Evolutionary conservation across 1,140 invertebrate genomes (phyloP).

Genomic region (Pissodes strobi): DNA sequence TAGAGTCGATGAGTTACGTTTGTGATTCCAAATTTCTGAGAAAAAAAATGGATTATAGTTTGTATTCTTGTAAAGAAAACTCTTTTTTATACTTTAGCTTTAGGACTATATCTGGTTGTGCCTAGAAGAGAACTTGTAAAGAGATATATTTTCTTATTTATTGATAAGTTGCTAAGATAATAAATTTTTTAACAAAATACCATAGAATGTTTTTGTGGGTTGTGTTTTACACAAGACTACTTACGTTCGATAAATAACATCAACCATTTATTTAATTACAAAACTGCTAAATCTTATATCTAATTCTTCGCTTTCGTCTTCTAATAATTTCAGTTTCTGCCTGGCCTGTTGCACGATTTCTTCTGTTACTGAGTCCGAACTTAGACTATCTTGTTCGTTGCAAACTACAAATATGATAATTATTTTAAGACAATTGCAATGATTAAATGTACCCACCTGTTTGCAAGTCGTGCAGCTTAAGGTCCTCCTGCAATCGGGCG

Average conservation of each 20-base stretch:
- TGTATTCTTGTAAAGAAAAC: too few relatives aligned
- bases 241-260: too few relatives aligned
- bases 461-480: background rate
- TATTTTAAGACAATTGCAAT: too few relatives aligned
- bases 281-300: conserved; percentile 45
- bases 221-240: too few relatives aligned
- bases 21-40: too few relatives aligned
- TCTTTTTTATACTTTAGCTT: too few relatives aligned
- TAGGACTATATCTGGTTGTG: conserved; percentile 30
- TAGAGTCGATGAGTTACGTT: too few relatives aligned
- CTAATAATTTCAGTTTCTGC: conserved; percentile 49
- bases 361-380: conserved; percentile 41
- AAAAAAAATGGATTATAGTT: too few relatives aligned
- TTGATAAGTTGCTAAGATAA: conserved; percentile 24
- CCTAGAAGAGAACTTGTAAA: conserved; percentile 29
- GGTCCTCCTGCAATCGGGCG: background rate
- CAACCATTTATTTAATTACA: conserved; percentile 22
- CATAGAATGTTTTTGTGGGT: too few relatives aligned
- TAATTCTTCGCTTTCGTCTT: conserved; percentile 53
- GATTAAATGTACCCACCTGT: background rate
- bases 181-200: too few relatives aligned
- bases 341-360: conserved; percentile 51
- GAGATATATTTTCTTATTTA: conserved; percentile 37
- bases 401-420: too few relatives aligned
- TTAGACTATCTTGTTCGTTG: background rate